A percentile compares a stretch with the other conserved stretches of the same genome.
These are phyloP conservation scores for Cephalopterus ornatus DNA, from an alignment of 2,113 vertebrate species.

Conservation along the genomic window DNA sequence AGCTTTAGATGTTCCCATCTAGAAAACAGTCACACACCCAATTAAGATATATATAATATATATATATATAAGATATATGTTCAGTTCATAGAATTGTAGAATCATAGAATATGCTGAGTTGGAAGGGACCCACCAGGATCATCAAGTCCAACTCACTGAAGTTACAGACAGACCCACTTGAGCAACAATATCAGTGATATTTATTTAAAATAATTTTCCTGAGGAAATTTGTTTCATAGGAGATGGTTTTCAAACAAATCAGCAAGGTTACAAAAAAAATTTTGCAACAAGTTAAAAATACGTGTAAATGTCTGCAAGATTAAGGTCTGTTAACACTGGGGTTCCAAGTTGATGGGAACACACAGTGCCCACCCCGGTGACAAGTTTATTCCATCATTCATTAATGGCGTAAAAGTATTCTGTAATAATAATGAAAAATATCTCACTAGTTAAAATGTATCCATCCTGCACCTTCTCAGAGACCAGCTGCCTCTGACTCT, in stretches of 20 bases:
- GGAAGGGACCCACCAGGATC: not conserved
- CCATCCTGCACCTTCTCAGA: not conserved
- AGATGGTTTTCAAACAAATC: constrained; percentile 54
- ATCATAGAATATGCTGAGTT: not conserved
- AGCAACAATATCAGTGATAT: constrained; percentile 65
- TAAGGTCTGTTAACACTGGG: not conserved
- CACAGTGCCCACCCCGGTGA: not conserved
- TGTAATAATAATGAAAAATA: not conserved
- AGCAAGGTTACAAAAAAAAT: constrained; percentile 65
- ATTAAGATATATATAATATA: not conserved
- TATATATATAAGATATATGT: not conserved
- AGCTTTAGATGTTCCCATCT: not conserved
- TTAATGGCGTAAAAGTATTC: not conserved
- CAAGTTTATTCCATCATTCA: not conserved
- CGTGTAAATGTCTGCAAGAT: not conserved
- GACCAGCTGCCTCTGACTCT: not conserved
- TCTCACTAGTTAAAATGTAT: not conserved
- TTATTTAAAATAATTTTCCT: constrained; percentile 74
- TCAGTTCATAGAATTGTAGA: not conserved
- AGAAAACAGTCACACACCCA: not conserved
- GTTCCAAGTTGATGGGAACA: not conserved
- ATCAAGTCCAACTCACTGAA: not conserved
- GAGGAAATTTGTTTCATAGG: constrained; percentile 1
- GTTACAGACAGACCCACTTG: constrained; percentile 57
- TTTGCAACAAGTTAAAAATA: not conserved